A percentile compares a stretch with the other conserved stretches of the same genome.
Conservation (phyloP, 1,140 invertebrate species). For the Asobara japonica region DNA sequence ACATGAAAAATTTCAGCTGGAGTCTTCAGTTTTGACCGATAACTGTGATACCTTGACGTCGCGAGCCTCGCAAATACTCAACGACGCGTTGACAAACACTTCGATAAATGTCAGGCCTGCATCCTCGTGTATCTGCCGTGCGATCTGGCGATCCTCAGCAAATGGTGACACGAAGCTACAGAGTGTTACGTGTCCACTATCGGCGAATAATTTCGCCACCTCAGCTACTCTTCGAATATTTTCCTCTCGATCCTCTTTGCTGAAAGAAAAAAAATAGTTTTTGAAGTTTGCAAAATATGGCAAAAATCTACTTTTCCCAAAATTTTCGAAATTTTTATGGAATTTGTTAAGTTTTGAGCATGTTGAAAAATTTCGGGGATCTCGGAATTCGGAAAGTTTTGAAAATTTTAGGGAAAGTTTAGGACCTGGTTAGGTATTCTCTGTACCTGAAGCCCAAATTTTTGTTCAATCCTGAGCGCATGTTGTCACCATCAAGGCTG, state of each 20-base stretch:
- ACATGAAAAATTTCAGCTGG: too few relatives aligned
- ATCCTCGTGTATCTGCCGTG: slow-evolving; percentile 88
- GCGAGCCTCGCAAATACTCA: slow-evolving; percentile 92
- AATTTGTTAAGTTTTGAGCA: too few relatives aligned
- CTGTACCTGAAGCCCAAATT: slow-evolving; percentile 97
- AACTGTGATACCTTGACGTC: too few relatives aligned
- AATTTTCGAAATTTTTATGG: too few relatives aligned
- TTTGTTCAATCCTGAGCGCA: slow-evolving; percentile 94
- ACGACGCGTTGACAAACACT: slow-evolving; percentile 94
- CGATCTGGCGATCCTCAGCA: slow-evolving; percentile 89
- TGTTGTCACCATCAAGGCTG: slow-evolving; percentile 97
- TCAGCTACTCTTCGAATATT: slow-evolving; percentile 98
- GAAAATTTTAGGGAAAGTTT: too few relatives aligned
- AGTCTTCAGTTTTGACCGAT: too few relatives aligned
- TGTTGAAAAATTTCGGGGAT: too few relatives aligned
- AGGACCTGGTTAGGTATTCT: too few relatives aligned
- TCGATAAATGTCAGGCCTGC: slow-evolving; percentile 94
- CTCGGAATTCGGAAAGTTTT: too few relatives aligned
- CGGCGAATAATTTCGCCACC: slow-evolving; percentile 97
- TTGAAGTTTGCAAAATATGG: too few relatives aligned
- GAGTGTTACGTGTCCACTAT: slow-evolving; percentile 93
- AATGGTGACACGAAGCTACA: slow-evolving; percentile 99
- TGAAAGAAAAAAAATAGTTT: too few relatives aligned
- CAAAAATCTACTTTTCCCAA: too few relatives aligned
- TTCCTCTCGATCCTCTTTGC: slow-evolving; percentile 92